Evolutionary conservation across 92 coral and sea anemone species (phyloP).

Genomic region (Metridium senile): DNA sequence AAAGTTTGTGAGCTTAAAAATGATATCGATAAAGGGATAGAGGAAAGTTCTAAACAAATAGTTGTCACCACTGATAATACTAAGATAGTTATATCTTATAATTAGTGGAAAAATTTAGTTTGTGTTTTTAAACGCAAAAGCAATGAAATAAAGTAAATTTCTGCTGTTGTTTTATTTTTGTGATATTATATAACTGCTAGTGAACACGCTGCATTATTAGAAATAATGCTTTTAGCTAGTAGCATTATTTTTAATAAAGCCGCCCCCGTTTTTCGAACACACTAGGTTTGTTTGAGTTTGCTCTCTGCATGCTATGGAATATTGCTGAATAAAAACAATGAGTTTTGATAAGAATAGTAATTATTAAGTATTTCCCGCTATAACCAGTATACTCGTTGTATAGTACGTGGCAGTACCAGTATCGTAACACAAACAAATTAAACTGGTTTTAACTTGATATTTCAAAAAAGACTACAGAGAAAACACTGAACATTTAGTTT

Average conservation of each 20-base stretch:
- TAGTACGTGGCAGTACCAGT: too few relatives aligned
- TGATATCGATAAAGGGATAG: too few relatives aligned
- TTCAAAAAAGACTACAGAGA: too few relatives aligned
- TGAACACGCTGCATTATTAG: conserved; percentile 6
- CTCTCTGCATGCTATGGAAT: background rate
- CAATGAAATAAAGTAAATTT: background rate
- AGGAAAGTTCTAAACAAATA: conserved; percentile 4
- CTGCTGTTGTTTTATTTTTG: background rate
- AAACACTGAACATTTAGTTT: too few relatives aligned
- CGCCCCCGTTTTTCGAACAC: conserved; percentile 9
- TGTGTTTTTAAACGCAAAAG: background rate
- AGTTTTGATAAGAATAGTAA: conserved; percentile 15
- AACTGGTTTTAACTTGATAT: too few relatives aligned
- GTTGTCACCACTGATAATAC: conserved; percentile 6
- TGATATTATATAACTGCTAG: background rate
- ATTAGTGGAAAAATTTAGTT: background rate
- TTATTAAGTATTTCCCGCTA: background rate
- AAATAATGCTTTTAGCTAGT: conserved; percentile 10
- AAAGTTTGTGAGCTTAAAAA: background rate
- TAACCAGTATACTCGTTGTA: too few relatives aligned
- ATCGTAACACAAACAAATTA: too few relatives aligned
- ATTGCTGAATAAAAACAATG: conserved; percentile 7
- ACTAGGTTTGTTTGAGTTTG: conserved; percentile 12
- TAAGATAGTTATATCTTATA: conserved; percentile 4
- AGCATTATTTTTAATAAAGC: background rate